Percentiles rank a stretch among this genome's conserved stretches.
These are phyloP conservation scores for Xenopus tropicalis DNA, from an alignment of 2,113 vertebrate genomes.

Conservation along the genomic window DNA sequence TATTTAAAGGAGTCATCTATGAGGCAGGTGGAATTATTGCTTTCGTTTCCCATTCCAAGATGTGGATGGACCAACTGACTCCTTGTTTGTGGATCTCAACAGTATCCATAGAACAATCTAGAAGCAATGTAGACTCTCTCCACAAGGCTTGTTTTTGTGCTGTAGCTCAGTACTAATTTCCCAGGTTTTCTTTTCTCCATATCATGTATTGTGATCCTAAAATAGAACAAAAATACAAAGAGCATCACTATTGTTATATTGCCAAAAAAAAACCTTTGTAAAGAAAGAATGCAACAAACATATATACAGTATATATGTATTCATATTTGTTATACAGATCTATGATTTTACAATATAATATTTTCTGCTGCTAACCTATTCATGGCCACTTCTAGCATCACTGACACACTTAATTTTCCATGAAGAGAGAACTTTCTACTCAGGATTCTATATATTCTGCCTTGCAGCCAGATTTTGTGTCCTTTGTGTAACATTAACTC, in stretches of 20 bases:
- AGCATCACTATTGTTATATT: background rate
- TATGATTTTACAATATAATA: no score
- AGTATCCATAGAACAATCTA: slow-evolving; percentile 57
- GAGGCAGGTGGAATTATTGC: slow-evolving; percentile 81
- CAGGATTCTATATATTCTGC: no score
- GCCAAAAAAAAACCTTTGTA: no score
- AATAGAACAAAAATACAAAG: slow-evolving; percentile 22
- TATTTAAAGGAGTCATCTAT: slow-evolving; percentile 97
- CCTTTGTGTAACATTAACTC: no score
- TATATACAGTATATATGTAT: no score
- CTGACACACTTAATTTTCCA: no score
- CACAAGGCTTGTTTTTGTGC: slow-evolving; percentile 43
- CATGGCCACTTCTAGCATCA: no score
- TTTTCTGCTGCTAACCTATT: no score
- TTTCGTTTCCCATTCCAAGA: slow-evolving; percentile 69
- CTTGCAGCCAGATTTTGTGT: no score
- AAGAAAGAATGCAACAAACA: no score
- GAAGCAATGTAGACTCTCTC: background rate
- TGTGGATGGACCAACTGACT: slow-evolving; percentile 38
- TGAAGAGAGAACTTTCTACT: no score
- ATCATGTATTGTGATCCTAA: slow-evolving; percentile 25
- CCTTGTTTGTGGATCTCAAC: slow-evolving; percentile 50
- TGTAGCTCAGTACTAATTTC: background rate
- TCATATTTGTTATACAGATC: no score
- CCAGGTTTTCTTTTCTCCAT: slow-evolving; percentile 5